Conservation (phyloP, 2,888 invertebrate species). For the Adelognathus sp. region DNA sequence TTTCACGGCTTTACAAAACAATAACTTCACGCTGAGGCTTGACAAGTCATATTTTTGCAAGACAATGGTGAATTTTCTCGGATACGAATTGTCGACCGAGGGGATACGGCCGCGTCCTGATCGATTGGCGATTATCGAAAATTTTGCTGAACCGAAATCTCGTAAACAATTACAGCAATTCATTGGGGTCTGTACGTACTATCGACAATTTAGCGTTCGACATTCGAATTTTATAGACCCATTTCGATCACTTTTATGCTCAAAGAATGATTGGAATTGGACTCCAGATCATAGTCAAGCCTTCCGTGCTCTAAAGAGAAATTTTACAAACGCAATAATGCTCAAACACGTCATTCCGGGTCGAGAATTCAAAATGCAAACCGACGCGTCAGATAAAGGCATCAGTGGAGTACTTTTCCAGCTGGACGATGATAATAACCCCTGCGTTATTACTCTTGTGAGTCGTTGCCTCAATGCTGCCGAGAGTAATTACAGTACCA, state of each 20-base stretch:
- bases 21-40: slow-evolving; percentile 64
- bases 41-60: slow-evolving; percentile 62
- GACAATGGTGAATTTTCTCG: slow-evolving; percentile 22
- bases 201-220: too few relatives aligned
- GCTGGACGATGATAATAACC: slow-evolving; percentile 3
- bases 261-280: slow-evolving; percentile 56
- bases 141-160: slow-evolving; percentile 61
- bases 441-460: slow-evolving; percentile 56
- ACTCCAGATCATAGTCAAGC: slow-evolving; percentile 27
- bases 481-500: slow-evolving; percentile 60
- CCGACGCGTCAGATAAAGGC: slow-evolving; percentile 55
- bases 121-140: slow-evolving; percentile 56
- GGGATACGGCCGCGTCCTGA: slow-evolving; percentile 29
- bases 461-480: slow-evolving; percentile 59
- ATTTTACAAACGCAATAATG: slow-evolving; percentile 45
- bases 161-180: too few relatives aligned
- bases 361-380: too few relatives aligned
- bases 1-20: slow-evolving; percentile 52
- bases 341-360: slow-evolving; percentile 42
- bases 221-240: slow-evolving; percentile 46
- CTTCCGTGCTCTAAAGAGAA: slow-evolving; percentile 48
- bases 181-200: too few relatives aligned
- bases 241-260: slow-evolving; percentile 54
- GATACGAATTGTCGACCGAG: slow-evolving; percentile 28
- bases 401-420: slow-evolving; percentile 61